Evolutionary conservation across 1,140 invertebrate genomes (phyloP), one percentile per base, ranked within the genome.

Genomic region (Danaus plexippus): DNA sequence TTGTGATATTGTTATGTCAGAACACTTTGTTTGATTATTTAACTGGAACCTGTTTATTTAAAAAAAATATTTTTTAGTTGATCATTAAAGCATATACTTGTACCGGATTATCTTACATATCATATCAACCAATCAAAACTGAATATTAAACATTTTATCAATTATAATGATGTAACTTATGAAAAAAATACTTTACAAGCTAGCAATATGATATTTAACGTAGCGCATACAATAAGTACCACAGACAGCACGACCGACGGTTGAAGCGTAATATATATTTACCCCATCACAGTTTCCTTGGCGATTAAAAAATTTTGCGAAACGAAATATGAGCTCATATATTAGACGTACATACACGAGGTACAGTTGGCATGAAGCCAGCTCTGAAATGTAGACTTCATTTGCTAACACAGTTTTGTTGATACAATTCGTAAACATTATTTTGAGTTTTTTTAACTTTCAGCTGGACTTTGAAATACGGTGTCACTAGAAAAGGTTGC

Each of bases 251-350:
- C 44, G 44, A 9, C 44, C 22, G 22, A 32, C 22, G 22, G 22
- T 32, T 32, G 22, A 6, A 32, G 22, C 22, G 22, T 32, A 32
- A 32, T 49, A 42, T 18, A 44, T 50, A 56, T 56, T 56, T 49
- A 56, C 22, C 15, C 47, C 47, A 56, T 56, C 47, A 49, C 41
- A 40, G 53, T 13, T 47, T 48, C 46, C 46, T 47, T 43, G 18
- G 15, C 41, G 54, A 56, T 56, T 56, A 48, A 56, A 49, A 47
- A 56, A 18, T 32, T 56, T 12, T 45, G 12, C 47, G n/a, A 11
- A n/a, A 48, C 50, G 44, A 56, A 56, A 50, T 55, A 49, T 43
- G 44, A n/a, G 13, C 18, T 50, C 47, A 50, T 56, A 56, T 47
- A 43, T 50, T 50, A 32, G n/a, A 43, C 41, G 9, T 40, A 13